Conservation (phyloP, 2,797 vertebrate species). For the Odontamblyopus lacepedii region DNA sequence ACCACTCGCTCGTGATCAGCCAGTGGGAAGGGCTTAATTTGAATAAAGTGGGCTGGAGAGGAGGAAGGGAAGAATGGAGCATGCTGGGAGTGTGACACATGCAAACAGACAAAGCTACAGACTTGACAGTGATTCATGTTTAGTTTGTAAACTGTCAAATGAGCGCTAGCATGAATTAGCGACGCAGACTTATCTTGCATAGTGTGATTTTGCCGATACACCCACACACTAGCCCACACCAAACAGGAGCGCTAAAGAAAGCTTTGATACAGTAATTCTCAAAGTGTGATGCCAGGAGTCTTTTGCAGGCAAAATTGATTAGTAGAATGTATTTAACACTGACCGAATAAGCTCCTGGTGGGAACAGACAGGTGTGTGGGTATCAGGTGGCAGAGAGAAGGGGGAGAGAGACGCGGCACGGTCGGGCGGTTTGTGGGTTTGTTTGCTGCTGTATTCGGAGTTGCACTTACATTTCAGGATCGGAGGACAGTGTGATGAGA, state of each 20-base stretch:
- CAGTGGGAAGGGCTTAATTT: conserved; percentile 71
- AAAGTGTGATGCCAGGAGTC: background rate
- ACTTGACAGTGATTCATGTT: conserved; percentile 16
- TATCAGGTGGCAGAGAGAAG: conserved; percentile 58
- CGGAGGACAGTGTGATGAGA: conserved; percentile 99
- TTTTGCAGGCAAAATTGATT: background rate
- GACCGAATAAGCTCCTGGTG: conserved; percentile 42
- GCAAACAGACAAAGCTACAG: conserved; percentile 28
- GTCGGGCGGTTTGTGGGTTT: conserved; percentile 45
- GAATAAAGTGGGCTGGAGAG: conserved; percentile 46
- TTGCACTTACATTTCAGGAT: conserved; percentile 99
- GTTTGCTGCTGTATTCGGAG: conserved; percentile 75
- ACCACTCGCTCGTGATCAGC: conserved; percentile 41
- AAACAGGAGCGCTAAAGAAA: conserved; percentile 72
- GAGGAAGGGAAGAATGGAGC: conserved; percentile 52
- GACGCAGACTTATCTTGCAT: conserved; percentile 49
- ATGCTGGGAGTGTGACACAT: conserved; percentile 58
- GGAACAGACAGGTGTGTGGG: conserved; percentile 47
- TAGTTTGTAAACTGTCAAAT: conserved; percentile 38
- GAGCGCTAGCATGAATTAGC: conserved; percentile 47
- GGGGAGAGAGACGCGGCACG: conserved; percentile 78
- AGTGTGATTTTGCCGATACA: conserved; percentile 61
- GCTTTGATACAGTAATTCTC: background rate
- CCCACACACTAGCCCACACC: conserved; percentile 69
- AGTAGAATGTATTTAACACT: background rate